These are phyloP conservation scores for Manis javanica DNA, from an alignment of 2,797 vertebrate species.

Conservation along the genomic window DNA sequence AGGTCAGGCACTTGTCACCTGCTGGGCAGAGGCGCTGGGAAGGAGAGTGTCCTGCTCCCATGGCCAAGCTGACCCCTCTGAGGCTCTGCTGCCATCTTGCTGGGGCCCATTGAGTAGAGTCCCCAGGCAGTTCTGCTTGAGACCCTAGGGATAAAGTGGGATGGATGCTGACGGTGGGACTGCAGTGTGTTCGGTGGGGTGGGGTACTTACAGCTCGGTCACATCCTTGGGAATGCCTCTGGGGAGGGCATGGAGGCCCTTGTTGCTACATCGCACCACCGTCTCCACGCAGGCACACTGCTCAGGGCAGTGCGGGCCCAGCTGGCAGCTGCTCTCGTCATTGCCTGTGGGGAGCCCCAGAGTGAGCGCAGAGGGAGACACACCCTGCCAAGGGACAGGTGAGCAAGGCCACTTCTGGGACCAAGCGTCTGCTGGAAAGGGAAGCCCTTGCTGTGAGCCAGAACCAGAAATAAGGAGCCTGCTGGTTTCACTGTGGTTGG, in stretches of 20 bases:
- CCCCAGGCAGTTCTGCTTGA: not conserved
- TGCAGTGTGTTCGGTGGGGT: rapidly evolving
- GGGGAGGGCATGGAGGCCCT: slow-evolving; percentile 92
- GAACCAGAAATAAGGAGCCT: not conserved
- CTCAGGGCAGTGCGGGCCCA: slow-evolving; percentile 94
- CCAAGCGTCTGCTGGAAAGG: not conserved
- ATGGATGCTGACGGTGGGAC: rapidly evolving
- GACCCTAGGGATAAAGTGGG: not conserved
- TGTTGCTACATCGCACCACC: slow-evolving; percentile 97
- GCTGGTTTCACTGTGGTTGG: rapidly evolving
- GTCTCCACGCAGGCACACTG: slow-evolving; percentile 95
- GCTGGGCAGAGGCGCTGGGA: not conserved
- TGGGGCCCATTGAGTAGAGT: not conserved
- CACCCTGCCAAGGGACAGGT: rapidly evolving
- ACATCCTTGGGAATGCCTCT: slow-evolving; percentile 97
- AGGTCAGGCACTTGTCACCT: rapidly evolving
- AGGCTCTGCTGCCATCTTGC: not conserved
- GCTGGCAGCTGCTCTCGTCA: slow-evolving; percentile 95
- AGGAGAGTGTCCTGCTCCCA: not conserved
- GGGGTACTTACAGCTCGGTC: slow-evolving; percentile 95
- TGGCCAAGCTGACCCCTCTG: not conserved
- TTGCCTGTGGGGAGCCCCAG: slow-evolving; percentile 86
- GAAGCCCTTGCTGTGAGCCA: not conserved
- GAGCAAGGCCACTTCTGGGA: not conserved
- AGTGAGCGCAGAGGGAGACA: rapidly evolving